Conservation (phyloP, 2,888 invertebrate species). For the Cataglyphis cursor region DNA sequence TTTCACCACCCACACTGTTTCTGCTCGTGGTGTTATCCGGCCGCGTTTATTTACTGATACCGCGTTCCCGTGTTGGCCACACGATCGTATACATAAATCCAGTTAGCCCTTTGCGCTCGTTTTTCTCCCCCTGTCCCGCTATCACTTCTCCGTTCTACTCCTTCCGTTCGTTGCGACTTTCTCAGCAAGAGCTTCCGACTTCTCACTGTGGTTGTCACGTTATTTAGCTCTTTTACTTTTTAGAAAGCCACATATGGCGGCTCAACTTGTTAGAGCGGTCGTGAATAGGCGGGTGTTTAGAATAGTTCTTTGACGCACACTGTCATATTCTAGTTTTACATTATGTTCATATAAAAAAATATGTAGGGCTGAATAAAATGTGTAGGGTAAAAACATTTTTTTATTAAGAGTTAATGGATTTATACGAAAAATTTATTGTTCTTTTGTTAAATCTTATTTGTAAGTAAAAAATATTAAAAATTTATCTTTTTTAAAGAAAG, state of each 20-base stretch:
- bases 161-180: conserved; percentile 40
- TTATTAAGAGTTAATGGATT: not conserved
- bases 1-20: conserved; percentile 35
- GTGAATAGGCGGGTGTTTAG: not conserved
- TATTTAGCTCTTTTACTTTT: conserved; percentile 38
- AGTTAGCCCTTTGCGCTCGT: conserved; percentile 63
- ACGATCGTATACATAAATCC: conserved; percentile 78
- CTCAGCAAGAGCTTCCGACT: conserved; percentile 41
- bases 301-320: not conserved
- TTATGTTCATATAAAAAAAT: not conserved
- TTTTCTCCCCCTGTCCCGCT: conserved; percentile 5
- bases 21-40: conserved; percentile 75
- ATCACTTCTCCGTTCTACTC: conserved; percentile 37
- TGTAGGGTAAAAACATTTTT: not conserved
- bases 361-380: not conserved
- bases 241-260: not conserved
- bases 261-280: not conserved
- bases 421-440: not conserved
- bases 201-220: conserved; percentile 33
- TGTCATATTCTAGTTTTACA: not conserved
- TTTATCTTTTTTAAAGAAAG: not conserved
- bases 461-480: not conserved
- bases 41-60: conserved; percentile 83
- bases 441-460: not conserved
- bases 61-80: conserved; percentile 78